Conservation (phyloP, 2,113 vertebrate genomes). For the Ovis canadensis region DNA sequence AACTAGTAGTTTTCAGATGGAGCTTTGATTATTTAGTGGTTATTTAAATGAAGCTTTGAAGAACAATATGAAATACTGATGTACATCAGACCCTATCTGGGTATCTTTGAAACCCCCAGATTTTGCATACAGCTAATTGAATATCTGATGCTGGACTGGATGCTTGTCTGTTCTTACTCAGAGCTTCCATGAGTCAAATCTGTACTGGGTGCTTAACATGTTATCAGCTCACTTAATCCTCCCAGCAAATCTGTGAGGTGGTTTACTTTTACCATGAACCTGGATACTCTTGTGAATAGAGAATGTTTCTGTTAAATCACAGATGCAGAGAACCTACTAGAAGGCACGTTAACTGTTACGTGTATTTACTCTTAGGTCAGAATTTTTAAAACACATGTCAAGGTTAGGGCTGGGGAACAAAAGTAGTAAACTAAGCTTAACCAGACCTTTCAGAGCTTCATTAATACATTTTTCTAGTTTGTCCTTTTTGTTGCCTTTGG, state of each 20-base stretch:
- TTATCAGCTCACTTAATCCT: background rate
- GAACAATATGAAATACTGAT: background rate
- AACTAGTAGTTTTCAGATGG: background rate
- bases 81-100: background rate
- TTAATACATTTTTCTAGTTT: background rate
- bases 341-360: background rate
- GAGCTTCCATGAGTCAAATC: background rate
- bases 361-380: background rate
- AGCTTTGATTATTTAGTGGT: background rate
- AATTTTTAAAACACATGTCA: background rate
- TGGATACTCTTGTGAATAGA: background rate
- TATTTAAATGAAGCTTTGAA: background rate
- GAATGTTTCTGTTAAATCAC: background rate
- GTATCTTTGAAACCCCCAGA: background rate
- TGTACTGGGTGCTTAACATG: background rate
- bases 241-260: background rate
- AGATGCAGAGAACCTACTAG: background rate
- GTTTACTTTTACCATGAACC: background rate
- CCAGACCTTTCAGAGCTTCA: background rate
- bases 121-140: constrained; percentile 27
- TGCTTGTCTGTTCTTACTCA: background rate
- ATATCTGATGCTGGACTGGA: background rate
- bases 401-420: background rate
- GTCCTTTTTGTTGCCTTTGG: constrained; percentile 11
- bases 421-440: background rate